Percentiles rank a stretch among this genome's conserved stretches.
Evolutionary conservation across 2,113 vertebrate species (phyloP).

Genomic region (Corythornis cristatus): DNA sequence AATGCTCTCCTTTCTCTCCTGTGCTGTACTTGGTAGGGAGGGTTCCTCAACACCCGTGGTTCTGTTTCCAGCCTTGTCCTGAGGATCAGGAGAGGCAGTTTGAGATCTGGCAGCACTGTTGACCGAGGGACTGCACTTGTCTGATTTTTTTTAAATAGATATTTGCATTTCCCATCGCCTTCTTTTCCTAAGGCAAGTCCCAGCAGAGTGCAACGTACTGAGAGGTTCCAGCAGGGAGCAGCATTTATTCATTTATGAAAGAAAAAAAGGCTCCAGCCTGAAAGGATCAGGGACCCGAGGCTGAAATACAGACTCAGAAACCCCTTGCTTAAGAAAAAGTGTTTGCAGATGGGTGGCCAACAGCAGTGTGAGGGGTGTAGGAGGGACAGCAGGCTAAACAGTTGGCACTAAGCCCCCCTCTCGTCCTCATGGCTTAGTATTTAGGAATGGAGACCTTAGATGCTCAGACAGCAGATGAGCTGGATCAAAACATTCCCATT

Average conservation of each 20-base stretch:
- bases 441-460: neutral
- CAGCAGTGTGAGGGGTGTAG: neutral
- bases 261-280: neutral
- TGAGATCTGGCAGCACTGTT: neutral
- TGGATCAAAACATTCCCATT: neutral
- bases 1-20: neutral
- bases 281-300: neutral
- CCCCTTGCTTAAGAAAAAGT: neutral
- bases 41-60: neutral
- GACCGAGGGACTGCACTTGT: neutral
- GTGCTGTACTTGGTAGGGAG: neutral
- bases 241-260: slow-evolving; percentile 52
- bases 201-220: neutral
- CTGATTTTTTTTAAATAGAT: neutral
- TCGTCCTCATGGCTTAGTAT: neutral
- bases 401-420: neutral
- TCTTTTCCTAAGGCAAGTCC: neutral
- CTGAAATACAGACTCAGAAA: neutral
- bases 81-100: neutral
- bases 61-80: fast-evolving
- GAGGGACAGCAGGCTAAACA: neutral
- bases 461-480: neutral
- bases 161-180: neutral
- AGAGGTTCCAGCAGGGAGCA: slow-evolving; percentile 64
- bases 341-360: neutral